Conservation (phyloP, 2,797 vertebrate genomes). For the Podargus strigoides region DNA sequence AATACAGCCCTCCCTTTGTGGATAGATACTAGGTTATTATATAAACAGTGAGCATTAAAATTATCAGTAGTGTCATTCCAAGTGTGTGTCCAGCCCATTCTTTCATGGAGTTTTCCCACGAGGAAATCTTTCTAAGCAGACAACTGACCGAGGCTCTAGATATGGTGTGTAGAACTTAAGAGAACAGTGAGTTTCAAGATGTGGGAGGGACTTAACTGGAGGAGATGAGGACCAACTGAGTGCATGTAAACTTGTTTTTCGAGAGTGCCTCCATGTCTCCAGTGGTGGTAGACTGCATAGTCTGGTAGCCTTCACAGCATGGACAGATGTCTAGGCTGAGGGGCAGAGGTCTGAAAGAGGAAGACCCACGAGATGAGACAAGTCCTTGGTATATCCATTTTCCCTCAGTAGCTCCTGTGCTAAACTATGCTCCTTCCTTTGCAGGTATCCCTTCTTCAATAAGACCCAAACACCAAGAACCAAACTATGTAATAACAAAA, state of each 20-base stretch:
- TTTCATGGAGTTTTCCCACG: not conserved
- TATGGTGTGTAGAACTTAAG: not conserved
- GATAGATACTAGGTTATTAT: not conserved
- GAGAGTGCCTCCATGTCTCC: not conserved
- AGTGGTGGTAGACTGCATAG: not conserved
- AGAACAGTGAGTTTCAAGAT: not conserved
- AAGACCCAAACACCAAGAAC: not conserved
- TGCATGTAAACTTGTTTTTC: not conserved
- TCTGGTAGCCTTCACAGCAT: not conserved
- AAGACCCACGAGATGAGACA: not conserved
- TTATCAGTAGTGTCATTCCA: not conserved
- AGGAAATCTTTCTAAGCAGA: not conserved
- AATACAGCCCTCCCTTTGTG: not conserved
- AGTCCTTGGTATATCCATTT: not conserved
- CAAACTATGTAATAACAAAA: not conserved
- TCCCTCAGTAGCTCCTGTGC: not conserved
- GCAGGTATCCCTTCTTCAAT: not conserved
- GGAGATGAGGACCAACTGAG: not conserved
- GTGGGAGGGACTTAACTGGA: accelerated
- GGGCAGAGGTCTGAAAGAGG: not conserved
- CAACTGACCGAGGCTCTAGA: not conserved
- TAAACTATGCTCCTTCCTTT: not conserved
- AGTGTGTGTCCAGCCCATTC: not conserved
- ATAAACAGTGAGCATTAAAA: not conserved
- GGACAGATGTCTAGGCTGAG: not conserved